Percentiles rank a stretch among this genome's conserved stretches.
Conservation (phyloP, 2,888 invertebrate species). For the Antitype chi region DNA sequence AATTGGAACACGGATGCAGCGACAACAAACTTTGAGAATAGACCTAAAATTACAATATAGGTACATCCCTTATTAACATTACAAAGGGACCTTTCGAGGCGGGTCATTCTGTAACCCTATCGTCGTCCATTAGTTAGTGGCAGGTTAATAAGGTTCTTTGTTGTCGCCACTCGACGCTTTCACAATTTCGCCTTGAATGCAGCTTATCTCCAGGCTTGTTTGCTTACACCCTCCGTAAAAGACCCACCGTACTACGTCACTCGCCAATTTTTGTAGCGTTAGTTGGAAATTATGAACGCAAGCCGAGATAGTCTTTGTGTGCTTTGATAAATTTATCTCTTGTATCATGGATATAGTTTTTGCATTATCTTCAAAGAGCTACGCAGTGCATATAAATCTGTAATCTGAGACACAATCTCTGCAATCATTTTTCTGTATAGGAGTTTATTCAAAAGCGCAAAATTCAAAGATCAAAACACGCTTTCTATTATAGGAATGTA, state of each 20-base stretch:
- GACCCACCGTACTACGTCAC: conserved; percentile 71
- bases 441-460: conserved; percentile 15
- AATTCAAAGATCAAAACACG: not conserved
- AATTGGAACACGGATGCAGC: conserved; percentile 68
- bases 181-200: conserved; percentile 88
- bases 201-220: conserved; percentile 86
- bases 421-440: conserved; percentile 16
- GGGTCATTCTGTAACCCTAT: conserved; percentile 83
- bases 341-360: conserved; percentile 66
- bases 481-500: not conserved
- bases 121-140: conserved; percentile 87
- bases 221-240: conserved; percentile 81
- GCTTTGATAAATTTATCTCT: conserved; percentile 71
- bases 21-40: conserved; percentile 64
- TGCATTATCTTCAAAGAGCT: conserved; percentile 47
- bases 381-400: conserved; percentile 49
- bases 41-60: conserved; percentile 77
- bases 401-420: conserved; percentile 39
- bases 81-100: conserved; percentile 76
- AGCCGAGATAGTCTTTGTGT: conserved; percentile 69
- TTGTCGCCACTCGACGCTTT: conserved; percentile 80
- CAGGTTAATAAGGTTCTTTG: conserved; percentile 89
- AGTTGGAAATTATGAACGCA: conserved; percentile 82
- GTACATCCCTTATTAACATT: conserved; percentile 76
- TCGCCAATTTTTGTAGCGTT: conserved; percentile 84